Evolutionary conservation across 2,888 invertebrate genomes (phyloP).

Genomic region (Andrena haemorrhoa): DNA sequence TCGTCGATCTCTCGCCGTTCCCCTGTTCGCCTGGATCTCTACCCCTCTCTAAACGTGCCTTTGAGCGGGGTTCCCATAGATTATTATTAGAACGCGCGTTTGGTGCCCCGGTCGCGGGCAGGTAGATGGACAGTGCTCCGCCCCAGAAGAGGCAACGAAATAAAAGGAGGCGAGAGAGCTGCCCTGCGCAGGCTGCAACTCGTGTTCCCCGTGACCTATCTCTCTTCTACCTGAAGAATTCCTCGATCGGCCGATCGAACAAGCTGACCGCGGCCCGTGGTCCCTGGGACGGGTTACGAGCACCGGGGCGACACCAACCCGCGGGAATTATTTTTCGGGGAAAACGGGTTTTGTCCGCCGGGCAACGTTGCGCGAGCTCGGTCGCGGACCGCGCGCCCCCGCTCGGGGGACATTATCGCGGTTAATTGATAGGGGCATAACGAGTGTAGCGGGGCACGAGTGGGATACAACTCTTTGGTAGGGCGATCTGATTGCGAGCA

Average conservation of each 20-base stretch:
- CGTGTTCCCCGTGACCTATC: conserved; percentile 62
- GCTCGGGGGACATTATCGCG: conserved; percentile 54
- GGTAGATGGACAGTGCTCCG: conserved; percentile 82
- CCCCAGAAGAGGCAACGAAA: conserved; percentile 68
- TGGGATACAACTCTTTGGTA: conserved; percentile 10
- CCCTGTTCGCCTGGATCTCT: conserved; percentile 15
- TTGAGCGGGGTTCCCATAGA: conserved; percentile 81
- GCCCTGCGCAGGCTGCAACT: conserved; percentile 69
- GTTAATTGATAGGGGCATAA: conserved; percentile 56
- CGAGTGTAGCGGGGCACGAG: conserved; percentile 22
- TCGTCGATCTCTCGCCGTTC: conserved; percentile 36
- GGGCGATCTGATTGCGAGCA: conserved; percentile 22
- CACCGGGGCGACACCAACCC: conserved; percentile 17
- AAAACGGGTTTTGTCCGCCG: conserved; percentile 59
- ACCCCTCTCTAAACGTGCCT: conserved; percentile 64
- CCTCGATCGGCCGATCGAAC: conserved; percentile 64
- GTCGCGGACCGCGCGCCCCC: conserved; percentile 36
- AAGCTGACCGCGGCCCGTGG: conserved; percentile 17
- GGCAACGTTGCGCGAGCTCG: not conserved
- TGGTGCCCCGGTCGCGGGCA: conserved; percentile 75
- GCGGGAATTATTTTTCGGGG: conserved; percentile 63
- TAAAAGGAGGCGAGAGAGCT: conserved; percentile 51
- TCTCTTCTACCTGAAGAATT: conserved; percentile 66
- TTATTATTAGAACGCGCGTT: conserved; percentile 84
- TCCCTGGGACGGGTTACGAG: conserved; percentile 37